A percentile compares a stretch with the other conserved stretches of the same genome.
These are phyloP conservation scores for Meriones psammophilus DNA, from an alignment of 2,797 vertebrate species.

Conservation along the genomic window DNA sequence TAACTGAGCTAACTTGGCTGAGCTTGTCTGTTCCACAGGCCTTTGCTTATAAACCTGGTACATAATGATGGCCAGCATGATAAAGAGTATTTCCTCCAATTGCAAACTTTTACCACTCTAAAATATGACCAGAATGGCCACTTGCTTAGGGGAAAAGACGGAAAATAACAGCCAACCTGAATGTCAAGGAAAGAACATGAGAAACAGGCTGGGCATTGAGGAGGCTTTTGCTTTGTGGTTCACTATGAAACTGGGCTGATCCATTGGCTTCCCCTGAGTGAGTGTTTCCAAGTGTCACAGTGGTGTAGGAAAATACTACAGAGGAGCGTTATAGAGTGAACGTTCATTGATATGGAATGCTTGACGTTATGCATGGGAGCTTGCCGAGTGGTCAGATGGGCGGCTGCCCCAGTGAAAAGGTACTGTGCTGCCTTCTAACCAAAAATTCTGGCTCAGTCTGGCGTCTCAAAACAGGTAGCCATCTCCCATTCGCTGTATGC, in stretches of 20 bases:
- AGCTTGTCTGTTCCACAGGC: neutral
- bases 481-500: neutral
- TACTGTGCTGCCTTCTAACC: neutral
- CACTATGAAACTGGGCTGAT: neutral
- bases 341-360: neutral
- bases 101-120: neutral
- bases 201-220: neutral
- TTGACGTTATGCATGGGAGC: neutral
- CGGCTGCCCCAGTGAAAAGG: neutral
- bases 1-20: neutral
- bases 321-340: neutral
- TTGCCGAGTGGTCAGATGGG: neutral
- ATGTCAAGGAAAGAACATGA: neutral
- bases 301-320: neutral
- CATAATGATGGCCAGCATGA: neutral
- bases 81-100: neutral
- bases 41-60: neutral
- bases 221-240: neutral
- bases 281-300: neutral
- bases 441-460: neutral
- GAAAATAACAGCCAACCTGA: conserved; percentile 52
- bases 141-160: conserved; percentile 30
- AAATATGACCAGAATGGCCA: neutral
- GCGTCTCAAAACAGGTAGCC: neutral
- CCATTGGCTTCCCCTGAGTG: neutral